Evolutionary conservation across 2,797 vertebrate genomes (phyloP).

Genomic region (Distichodus sexfasciatus): DNA sequence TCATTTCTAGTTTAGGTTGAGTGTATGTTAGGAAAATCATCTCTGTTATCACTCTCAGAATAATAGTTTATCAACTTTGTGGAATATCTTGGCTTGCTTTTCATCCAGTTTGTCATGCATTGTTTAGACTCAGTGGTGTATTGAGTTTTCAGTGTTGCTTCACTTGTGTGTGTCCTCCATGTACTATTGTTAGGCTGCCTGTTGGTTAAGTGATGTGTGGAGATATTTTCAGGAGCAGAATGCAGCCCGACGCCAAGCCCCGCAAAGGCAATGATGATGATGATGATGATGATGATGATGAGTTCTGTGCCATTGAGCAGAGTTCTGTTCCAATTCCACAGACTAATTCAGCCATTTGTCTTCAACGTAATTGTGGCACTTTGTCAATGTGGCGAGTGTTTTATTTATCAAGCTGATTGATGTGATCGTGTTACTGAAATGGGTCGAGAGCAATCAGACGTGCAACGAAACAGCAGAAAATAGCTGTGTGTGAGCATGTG

Average conservation of each 20-base stretch:
- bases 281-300: slow-evolving; percentile 79
- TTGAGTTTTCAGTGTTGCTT: slow-evolving; percentile 60
- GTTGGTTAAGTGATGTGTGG: slow-evolving; percentile 69
- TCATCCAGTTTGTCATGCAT: no score
- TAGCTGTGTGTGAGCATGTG: slow-evolving; percentile 20
- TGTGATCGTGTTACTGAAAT: slow-evolving; percentile 70
- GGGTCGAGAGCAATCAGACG: slow-evolving; percentile 1
- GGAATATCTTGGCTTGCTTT: no score
- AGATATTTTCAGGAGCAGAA: slow-evolving; percentile 68
- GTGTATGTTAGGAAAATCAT: no score
- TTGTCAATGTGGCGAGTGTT: slow-evolving; percentile 75
- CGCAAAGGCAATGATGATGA: no score
- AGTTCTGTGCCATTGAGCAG: slow-evolving; percentile 71
- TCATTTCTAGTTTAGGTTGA: no score
- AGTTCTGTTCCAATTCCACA: slow-evolving; percentile 77
- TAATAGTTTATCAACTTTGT: no score
- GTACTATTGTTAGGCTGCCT: no score
- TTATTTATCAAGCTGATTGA: slow-evolving; percentile 81
- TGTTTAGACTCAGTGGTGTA: no score
- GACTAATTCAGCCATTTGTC: slow-evolving; percentile 79
- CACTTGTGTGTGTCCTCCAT: slow-evolving; percentile 58
- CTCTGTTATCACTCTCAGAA: no score
- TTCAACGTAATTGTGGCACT: slow-evolving; percentile 78
- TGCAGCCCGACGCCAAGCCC: slow-evolving; percentile 69
- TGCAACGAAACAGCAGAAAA: background rate